Evolutionary conservation across 2,888 invertebrate species (phyloP), one percentile per base, ranked within the genome.

Genomic region (Tenthredo amoena): DNA sequence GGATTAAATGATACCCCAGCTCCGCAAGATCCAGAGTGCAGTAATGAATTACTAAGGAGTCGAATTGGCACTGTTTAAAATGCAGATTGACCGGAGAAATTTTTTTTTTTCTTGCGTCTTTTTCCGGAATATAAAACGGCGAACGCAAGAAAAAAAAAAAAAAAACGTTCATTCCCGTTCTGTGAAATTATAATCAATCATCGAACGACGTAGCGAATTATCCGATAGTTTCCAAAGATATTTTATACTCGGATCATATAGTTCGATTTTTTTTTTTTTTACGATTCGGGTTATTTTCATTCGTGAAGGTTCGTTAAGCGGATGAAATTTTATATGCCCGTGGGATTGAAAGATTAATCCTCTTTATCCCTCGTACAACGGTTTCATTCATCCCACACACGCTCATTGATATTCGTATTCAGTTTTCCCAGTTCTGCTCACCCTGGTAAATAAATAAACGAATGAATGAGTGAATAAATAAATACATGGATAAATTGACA

Each of bases 251-350:
- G 26, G 26, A 26, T 37, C 37, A 37, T 37, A 68, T 37, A 68
- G 12, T 68, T 15, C 0, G 68, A 37, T 15, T 26, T 26, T 31
- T n/a, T 31, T 68, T 68, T 1, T n/a, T 31, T 68, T 68, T 1
- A 40, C 0, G 37, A 72, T 72, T 9, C n/a, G 37, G 37, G 71
- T 40, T 18, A 34, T 62, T 72, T 40, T 72, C 9, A 37, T 72
- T 72, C n/a, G 6, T n/a, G 5, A 72, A 15, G 71, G 71, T 72
- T 40, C 71, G 71, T 72, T 72, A 72, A 72, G 71, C 34, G 37
- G 71, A 72, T 72, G 40, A 72, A 72, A 72, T 72, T 72, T 72
- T 40, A 72, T 72, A 72, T 21, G n/a, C 18, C 71, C 37, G 71
- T 3, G 40, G 71, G 37, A 72, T 72, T 40, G 37, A 40, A 72